Percentiles rank a stretch among this genome's conserved stretches.
phyloP scores from a whole-genome alignment of 2,888 invertebrate genomes.

The Chydorus sphaericus region DNA sequence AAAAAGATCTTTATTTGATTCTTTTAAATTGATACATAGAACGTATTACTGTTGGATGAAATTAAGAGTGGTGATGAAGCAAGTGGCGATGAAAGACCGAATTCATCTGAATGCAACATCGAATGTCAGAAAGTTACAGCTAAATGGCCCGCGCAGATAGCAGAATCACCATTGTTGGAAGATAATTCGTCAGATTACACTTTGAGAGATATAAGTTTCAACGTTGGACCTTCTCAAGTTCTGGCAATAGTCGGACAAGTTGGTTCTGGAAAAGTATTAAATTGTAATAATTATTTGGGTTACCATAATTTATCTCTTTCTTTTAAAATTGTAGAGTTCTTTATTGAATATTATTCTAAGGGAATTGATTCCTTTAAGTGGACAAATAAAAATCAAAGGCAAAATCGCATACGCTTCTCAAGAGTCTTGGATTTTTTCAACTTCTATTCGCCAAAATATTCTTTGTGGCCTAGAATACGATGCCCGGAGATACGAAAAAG shows the following conservation, averaged over 20 bases:
- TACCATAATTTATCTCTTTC: neutral
- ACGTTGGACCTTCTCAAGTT: slow-evolving; percentile 22
- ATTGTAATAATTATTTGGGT: too few relatives aligned
- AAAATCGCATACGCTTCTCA: slow-evolving; percentile 36
- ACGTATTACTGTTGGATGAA: too few relatives aligned
- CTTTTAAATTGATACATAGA: too few relatives aligned
- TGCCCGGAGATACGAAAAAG: slow-evolving; percentile 28
- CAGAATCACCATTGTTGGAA: too few relatives aligned
- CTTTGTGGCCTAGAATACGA: slow-evolving; percentile 59
- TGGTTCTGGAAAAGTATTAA: slow-evolving; percentile 53
- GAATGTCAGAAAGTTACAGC: slow-evolving; percentile 3
- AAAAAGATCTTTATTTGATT: too few relatives aligned
- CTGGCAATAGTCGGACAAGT: slow-evolving; percentile 60
- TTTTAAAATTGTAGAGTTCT: slow-evolving; percentile 16
- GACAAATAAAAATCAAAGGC: slow-evolving; percentile 29
- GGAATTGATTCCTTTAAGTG: slow-evolving; percentile 30
- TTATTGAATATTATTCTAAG: slow-evolving; percentile 28
- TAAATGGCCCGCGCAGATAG: slow-evolving; percentile 10
- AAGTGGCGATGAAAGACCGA: too few relatives aligned
- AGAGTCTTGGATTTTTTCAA: slow-evolving; percentile 62
- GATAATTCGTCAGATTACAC: neutral
- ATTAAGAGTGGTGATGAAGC: too few relatives aligned
- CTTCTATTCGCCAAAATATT: slow-evolving; percentile 79
- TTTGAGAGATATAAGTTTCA: slow-evolving; percentile 1
- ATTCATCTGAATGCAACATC: too few relatives aligned